A percentile compares a stretch with the other conserved stretches of the same genome.
Evolutionary conservation across 2,797 vertebrate species (phyloP).

Genomic region (Arctocebus calabarensis): DNA sequence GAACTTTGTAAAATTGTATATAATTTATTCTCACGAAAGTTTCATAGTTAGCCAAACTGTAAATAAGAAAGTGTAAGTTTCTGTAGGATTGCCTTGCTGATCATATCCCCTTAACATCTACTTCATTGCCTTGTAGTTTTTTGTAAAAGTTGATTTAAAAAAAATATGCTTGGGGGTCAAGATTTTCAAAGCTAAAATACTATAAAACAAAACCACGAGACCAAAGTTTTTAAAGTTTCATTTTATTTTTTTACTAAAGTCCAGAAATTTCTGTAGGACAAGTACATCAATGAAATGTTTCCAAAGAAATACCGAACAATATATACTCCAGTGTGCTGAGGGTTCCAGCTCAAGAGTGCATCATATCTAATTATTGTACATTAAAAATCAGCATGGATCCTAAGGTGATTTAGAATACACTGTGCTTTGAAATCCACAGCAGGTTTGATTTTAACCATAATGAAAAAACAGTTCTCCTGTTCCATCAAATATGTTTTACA

Average conservation of each 20-base stretch:
- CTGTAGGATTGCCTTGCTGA: background rate
- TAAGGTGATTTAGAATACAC: conserved; percentile 75
- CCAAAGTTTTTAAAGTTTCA: conserved; percentile 60
- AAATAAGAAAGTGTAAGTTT: conserved; percentile 45
- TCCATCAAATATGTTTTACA: conserved; percentile 73
- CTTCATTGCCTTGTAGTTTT: background rate
- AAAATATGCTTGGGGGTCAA: background rate
- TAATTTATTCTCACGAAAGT: conserved; percentile 57
- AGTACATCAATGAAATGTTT: conserved; percentile 81
- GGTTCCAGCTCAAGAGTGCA: conserved; percentile 63
- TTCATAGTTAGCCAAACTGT: conserved; percentile 80
- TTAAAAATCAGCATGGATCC: conserved; percentile 71
- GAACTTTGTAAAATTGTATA: background rate
- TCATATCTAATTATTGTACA: conserved; percentile 77
- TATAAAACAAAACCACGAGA: conserved; percentile 55
- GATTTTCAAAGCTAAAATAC: conserved; percentile 60
- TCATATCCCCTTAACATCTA: background rate
- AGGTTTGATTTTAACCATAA: conserved; percentile 69
- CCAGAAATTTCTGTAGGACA: conserved; percentile 72
- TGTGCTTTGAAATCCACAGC: conserved; percentile 75
- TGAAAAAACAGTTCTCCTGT: conserved; percentile 72
- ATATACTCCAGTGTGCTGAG: conserved; percentile 71
- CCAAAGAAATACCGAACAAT: conserved; percentile 74
- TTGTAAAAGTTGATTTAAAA: conserved; percentile 32
- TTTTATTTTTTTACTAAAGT: conserved; percentile 81